phyloP scores from a whole-genome alignment of 2,888 invertebrate species.

The Rhingia rostrata region DNA sequence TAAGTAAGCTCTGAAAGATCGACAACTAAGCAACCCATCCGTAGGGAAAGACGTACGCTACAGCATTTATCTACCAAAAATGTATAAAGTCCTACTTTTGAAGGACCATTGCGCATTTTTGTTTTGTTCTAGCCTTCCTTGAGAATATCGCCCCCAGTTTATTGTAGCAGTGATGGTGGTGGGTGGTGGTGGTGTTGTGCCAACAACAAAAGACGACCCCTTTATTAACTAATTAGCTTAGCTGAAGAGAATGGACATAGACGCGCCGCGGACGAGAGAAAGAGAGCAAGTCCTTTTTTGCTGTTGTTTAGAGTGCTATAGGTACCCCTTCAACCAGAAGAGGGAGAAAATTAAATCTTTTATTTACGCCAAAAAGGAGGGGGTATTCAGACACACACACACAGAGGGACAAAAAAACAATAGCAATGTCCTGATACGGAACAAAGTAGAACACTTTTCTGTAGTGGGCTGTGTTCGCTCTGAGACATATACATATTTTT shows the following conservation, averaged over 20 bases:
- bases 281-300: constrained; percentile 32
- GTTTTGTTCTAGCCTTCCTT: not conserved
- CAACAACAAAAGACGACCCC: constrained; percentile 34
- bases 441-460: constrained; percentile 10
- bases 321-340: constrained; percentile 14
- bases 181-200: not conserved
- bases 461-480: constrained; percentile 1
- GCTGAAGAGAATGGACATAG: constrained; percentile 13
- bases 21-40: constrained; percentile 11
- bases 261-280: not conserved
- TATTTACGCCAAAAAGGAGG: constrained; percentile 29
- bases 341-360: constrained; percentile 58
- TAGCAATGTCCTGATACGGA: not conserved
- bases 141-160: constrained; percentile 12
- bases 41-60: constrained; percentile 5
- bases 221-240: constrained; percentile 66
- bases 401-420: constrained; percentile 38
- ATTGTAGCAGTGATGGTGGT: constrained; percentile 1
- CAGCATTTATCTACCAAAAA: constrained; percentile 36
- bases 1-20: constrained; percentile 33
- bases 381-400: not conserved
- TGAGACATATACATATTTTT: constrained; percentile 12
- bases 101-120: constrained; percentile 28
- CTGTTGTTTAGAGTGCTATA: constrained; percentile 30
- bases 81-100: constrained; percentile 32